Conservation (phyloP, 2,888 invertebrate genomes). For the Limnephilus rhombicus region DNA sequence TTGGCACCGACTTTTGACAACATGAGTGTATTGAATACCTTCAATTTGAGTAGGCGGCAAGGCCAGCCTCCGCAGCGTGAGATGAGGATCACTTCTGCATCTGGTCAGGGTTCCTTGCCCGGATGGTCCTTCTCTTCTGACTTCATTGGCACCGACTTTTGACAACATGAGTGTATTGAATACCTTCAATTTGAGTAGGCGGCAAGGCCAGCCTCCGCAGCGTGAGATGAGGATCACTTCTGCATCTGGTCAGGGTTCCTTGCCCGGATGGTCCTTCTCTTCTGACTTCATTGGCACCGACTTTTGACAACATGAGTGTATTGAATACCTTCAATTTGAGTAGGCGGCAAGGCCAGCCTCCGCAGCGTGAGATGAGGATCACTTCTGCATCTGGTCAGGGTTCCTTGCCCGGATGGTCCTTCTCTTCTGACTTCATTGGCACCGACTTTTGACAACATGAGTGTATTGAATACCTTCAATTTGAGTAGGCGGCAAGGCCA, state of each 20-base stretch:
- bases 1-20: too few relatives aligned
- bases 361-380: slow-evolving; percentile 72
- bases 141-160: too few relatives aligned
- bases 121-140: slow-evolving; percentile 64
- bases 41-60: slow-evolving; percentile 62
- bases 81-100: slow-evolving; percentile 75
- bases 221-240: slow-evolving; percentile 75
- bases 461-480: slow-evolving; percentile 54
- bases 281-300: slow-evolving; percentile 31
- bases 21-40: slow-evolving; percentile 37
- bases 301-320: too few relatives aligned
- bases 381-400: slow-evolving; percentile 73
- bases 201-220: slow-evolving; percentile 56
- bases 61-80: slow-evolving; percentile 67
- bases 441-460: too few relatives aligned
- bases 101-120: slow-evolving; percentile 72
- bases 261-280: slow-evolving; percentile 68
- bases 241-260: slow-evolving; percentile 73
- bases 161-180: too few relatives aligned
- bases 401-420: slow-evolving; percentile 69
- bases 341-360: slow-evolving; percentile 58
- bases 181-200: slow-evolving; percentile 62
- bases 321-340: slow-evolving; percentile 59
- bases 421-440: slow-evolving; percentile 53
- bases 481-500: slow-evolving; percentile 61